Evolutionary conservation across 2,113 vertebrate genomes (phyloP).

Genomic region (Larimichthys crocea): DNA sequence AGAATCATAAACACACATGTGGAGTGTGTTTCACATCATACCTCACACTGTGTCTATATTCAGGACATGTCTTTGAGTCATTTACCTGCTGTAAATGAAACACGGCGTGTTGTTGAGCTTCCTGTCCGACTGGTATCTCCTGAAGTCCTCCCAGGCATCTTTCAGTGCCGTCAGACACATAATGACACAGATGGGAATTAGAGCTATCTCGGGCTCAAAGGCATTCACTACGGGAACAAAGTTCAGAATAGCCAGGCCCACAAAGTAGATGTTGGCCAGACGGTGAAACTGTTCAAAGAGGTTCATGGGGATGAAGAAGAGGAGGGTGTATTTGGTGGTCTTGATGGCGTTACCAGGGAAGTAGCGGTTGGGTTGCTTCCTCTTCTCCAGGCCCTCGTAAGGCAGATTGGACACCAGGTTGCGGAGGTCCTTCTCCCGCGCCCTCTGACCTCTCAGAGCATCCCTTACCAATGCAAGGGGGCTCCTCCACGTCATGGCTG

Average conservation of each 20-base stretch:
- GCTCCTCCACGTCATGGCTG: constrained; percentile 79
- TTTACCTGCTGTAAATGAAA: constrained; percentile 91
- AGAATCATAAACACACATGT: constrained; percentile 44
- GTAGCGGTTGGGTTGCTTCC: constrained; percentile 88
- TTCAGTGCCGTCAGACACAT: constrained; percentile 91
- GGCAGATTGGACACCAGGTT: constrained; percentile 87
- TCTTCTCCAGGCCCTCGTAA: constrained; percentile 81
- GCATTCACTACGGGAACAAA: constrained; percentile 92
- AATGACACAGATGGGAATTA: constrained; percentile 90
- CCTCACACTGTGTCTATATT: constrained; percentile 1
- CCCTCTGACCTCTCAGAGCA: constrained; percentile 80
- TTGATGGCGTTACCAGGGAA: constrained; percentile 89
- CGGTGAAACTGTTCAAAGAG: constrained; percentile 93
- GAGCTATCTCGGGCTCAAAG: constrained; percentile 89
- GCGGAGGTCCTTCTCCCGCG: constrained; percentile 83
- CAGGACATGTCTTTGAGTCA: constrained; percentile 5
- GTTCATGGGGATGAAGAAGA: constrained; percentile 92
- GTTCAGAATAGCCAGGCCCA: constrained; percentile 88
- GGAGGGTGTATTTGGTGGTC: constrained; percentile 91
- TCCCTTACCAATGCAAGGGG: constrained; percentile 71
- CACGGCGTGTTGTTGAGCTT: constrained; percentile 90
- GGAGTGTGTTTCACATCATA: constrained; percentile 11
- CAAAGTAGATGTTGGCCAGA: constrained; percentile 93
- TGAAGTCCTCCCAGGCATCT: constrained; percentile 94
- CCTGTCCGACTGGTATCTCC: constrained; percentile 89